Base-by-base conservation (phyloP, 2,888 invertebrate species). In the Malachius bipustulatus region DNA sequence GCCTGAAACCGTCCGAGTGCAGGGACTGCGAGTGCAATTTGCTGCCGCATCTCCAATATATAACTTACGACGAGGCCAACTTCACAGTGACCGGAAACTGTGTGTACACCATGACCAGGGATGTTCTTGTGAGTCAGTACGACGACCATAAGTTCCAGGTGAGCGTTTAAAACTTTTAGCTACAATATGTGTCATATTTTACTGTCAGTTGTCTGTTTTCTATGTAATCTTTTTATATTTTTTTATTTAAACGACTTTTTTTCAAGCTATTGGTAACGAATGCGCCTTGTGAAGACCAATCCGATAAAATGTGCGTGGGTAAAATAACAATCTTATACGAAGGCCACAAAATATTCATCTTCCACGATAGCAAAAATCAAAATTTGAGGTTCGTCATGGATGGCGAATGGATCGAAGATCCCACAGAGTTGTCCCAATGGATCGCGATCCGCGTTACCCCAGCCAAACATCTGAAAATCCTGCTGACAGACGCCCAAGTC, bases 61-160 rank as follows among this genome's bases (percentile, higher is more conserved):
- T 77, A 38, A 84, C 82, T 15, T 93, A 87, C 54, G 90, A 91
- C 56, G 75, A 79, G 13, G 75, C 71, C 41, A 78, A 81, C 49
- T 77, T 82, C 47, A 81, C 81, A 0, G 81, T 83, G 58, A 75
- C 80, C 44, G 85, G 84, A 3, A 84, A 84, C 57, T 91, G 91
- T 57, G 83, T 83, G 0, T 89, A 88, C 55, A 66, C 88, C 15
- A 71, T 87, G 34, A 77, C 85, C 0, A 63, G 80, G 16, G 77
- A 81, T 57, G 62, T 67, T 31, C 32, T 54, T 2, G 35, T 42
- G n/a, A 65, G 67, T 27, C 54, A 66, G 1, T 66, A 69, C 0
- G 70, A 69, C 6, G 57, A 57, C 9, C 56, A 66, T 53, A 46
- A 70, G 60, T 65, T 68, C 54, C 63, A 71, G 62, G 58, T 73